Percentiles rank a stretch among this genome's conserved stretches.
Conservation (phyloP, 1,140 invertebrate genomes). For the Ceratina australensis region DNA sequence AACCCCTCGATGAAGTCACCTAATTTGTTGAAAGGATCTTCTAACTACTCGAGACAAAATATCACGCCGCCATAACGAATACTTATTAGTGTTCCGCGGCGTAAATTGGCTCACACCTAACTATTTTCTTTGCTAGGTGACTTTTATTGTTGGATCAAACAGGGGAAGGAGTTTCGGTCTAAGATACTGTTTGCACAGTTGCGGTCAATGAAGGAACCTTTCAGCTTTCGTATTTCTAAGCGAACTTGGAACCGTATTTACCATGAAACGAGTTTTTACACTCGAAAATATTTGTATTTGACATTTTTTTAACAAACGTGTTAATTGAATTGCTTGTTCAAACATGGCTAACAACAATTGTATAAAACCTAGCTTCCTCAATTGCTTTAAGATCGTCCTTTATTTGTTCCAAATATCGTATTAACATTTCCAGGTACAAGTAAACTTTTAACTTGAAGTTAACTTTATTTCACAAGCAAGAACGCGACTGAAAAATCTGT, state of each 20-base stretch:
- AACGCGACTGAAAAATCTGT: not conserved
- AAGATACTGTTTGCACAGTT: not conserved
- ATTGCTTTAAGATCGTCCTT: too few relatives aligned
- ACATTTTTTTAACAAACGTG: not conserved
- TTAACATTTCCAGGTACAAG: too few relatives aligned
- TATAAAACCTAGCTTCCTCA: too few relatives aligned
- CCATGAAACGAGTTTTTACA: not conserved
- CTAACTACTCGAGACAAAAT: not conserved
- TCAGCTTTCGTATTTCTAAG: not conserved
- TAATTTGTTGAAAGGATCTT: not conserved
- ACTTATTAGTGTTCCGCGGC: not conserved
- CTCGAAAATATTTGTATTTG: not conserved
- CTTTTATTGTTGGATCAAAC: not conserved
- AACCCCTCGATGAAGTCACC: not conserved
- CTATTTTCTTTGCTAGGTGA: constrained; percentile 1
- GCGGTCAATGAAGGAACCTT: not conserved
- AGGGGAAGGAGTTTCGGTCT: not conserved
- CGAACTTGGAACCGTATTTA: not conserved
- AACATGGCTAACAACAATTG: too few relatives aligned
- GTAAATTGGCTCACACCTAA: not conserved
- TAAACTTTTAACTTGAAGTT: not conserved
- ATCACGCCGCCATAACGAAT: not conserved
- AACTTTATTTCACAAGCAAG: not conserved
- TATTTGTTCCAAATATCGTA: too few relatives aligned
- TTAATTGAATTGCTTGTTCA: too few relatives aligned